These are phyloP conservation scores for Nasonia giraulti DNA, from an alignment of 1,140 invertebrate genomes.

Conservation along the genomic window DNA sequence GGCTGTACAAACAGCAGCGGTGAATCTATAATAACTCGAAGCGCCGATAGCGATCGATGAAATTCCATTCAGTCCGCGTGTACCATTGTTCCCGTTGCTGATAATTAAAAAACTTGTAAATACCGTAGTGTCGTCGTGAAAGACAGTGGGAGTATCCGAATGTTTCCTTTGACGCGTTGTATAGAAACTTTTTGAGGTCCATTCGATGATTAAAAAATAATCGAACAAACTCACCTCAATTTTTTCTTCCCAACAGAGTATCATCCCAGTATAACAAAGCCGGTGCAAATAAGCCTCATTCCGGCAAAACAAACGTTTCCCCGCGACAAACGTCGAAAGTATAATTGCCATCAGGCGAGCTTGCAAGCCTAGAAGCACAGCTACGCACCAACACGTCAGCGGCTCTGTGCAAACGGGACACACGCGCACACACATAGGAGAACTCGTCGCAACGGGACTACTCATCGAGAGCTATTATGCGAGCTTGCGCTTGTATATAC, in stretches of 20 bases:
- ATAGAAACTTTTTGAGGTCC: too few relatives aligned
- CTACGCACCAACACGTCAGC: background rate
- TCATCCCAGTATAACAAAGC: background rate
- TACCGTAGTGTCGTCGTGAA: too few relatives aligned
- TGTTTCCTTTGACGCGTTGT: too few relatives aligned
- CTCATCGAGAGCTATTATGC: background rate
- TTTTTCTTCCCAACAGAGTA: background rate
- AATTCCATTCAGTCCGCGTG: background rate
- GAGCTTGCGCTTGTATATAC: background rate
- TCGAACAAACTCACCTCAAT: background rate
- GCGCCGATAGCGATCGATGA: background rate
- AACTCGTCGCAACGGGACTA: background rate
- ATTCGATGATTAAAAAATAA: too few relatives aligned
- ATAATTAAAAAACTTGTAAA: background rate
- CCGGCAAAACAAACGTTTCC: background rate
- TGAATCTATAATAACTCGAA: constrained; percentile 9
- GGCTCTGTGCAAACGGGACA: background rate
- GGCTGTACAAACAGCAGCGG: background rate
- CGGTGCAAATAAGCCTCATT: background rate
- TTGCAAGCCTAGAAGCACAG: background rate
- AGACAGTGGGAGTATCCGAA: too few relatives aligned
- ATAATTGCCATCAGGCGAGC: constrained; percentile 21
- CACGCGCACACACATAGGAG: background rate
- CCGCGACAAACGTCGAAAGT: constrained; percentile 19
- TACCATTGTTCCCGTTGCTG: background rate